phyloP scores from a whole-genome alignment of 2,888 invertebrate genomes.

The Linnaemya vulpina region DNA sequence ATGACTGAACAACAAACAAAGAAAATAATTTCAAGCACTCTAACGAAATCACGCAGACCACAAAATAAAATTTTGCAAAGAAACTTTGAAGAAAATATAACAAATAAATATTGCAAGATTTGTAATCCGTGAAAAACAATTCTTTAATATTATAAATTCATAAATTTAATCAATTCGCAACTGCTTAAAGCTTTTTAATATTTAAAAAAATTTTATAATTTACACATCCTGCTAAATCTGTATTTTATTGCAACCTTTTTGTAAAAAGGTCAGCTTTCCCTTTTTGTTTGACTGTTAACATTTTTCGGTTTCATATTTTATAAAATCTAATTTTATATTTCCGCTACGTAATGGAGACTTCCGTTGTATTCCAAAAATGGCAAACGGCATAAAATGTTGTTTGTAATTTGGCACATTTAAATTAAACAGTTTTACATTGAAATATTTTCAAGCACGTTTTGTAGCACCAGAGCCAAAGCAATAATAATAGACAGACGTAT shows the following conservation, averaged over 20 bases:
- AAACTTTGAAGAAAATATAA: no score
- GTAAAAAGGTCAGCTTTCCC: constrained; percentile 40
- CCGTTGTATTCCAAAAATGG: constrained; percentile 26
- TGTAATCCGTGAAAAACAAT: no score
- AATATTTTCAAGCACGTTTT: constrained; percentile 27
- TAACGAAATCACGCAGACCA: background rate
- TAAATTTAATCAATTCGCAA: no score
- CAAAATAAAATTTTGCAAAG: background rate
- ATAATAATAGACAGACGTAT: background rate
- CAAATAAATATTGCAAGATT: no score
- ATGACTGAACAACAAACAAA: background rate
- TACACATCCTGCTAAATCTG: constrained; percentile 53
- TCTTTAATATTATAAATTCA: no score
- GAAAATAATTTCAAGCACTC: constrained; percentile 8
- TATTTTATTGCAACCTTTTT: constrained; percentile 6
- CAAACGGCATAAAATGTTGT: background rate
- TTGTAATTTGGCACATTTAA: constrained; percentile 43
- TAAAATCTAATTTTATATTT: constrained; percentile 63
- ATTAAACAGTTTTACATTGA: constrained; percentile 40
- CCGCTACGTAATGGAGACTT: constrained; percentile 60
- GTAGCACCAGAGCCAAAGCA: background rate
- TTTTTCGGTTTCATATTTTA: constrained; percentile 31
- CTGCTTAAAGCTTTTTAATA: no score
- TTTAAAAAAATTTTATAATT: background rate
- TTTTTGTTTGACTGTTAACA: background rate